Base-by-base conservation (phyloP, 2,797 vertebrate species). In the Natrix natrix region DNA sequence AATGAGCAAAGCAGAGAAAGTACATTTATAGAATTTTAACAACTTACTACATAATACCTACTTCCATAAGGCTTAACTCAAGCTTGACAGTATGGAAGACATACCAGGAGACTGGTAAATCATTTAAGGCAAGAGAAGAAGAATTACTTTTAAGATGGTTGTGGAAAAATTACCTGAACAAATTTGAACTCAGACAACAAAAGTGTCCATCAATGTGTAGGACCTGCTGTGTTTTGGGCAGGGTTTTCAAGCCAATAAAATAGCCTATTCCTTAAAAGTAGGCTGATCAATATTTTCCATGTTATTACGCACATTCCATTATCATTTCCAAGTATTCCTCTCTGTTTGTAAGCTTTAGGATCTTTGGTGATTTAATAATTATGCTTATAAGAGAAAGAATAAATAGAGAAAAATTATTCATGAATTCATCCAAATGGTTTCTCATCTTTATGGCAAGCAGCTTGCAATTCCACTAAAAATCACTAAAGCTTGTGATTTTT, bases 81-180 rank as follows among this genome's bases (percentile, higher is more conserved):
- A 94, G 93, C 13, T 56, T 93, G 92, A 37, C 90, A 90, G 24
- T 24, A 12, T 93, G 95, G 92, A 95, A 95, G 94, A 95, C 2
- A 93, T 93, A 92, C 86, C 87, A 91, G 86, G 52, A 94, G 93
- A 26, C 90, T 93, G 95, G 91, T 1, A 94, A 66, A 37, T 86
- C 83, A 55, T 92, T 96, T 94, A 95, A 89, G 90, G 32, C 90
- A 60, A 95, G 93, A 48, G 11, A 94, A 93, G 87, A 89, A 56
- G 66, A 55, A 83, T 89, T 78, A 88, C 78, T 93, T 94, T 94
- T 74, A 69, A 48, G 54, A 57, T 92, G 48, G 13, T 93, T 60
- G 14, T 92, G 93, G 89, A 54, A 60, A 11, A 24, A 87, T 93
- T 92, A 54, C 2, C 83, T 28, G 54, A 91, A 94, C 92, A 94